Conservation (phyloP, 2,888 invertebrate genomes). For the Bombylius major region DNA sequence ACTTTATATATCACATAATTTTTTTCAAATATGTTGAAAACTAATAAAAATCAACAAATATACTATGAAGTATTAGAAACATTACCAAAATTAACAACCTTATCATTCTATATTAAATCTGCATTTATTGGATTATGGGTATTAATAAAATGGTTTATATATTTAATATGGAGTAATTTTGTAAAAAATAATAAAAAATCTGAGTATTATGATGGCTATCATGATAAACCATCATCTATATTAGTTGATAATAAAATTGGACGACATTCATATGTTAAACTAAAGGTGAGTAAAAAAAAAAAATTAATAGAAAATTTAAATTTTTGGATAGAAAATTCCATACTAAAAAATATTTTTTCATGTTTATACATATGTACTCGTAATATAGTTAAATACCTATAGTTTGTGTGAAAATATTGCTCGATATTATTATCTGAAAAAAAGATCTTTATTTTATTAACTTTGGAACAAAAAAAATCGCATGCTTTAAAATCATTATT, state of each 20-base stretch:
- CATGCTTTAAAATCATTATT: too few species aligned
- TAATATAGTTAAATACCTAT: too few species aligned
- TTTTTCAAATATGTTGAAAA: background rate
- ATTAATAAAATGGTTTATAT: slow-evolving; percentile 5
- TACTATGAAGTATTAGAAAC: background rate
- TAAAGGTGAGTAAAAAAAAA: slow-evolving; percentile 40
- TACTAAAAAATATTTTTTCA: background rate
- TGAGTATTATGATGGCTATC: slow-evolving; percentile 13
- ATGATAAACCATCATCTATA: slow-evolving; percentile 48
- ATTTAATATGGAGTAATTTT: slow-evolving; percentile 12
- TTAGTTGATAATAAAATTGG: slow-evolving; percentile 46
- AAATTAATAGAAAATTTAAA: too few species aligned
- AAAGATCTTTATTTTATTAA: too few species aligned
- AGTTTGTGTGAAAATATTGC: too few species aligned
- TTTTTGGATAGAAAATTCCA: background rate
- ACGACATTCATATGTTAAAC: slow-evolving; percentile 49
- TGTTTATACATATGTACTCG: too few species aligned
- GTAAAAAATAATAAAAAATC: slow-evolving; percentile 2
- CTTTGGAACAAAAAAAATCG: too few species aligned
- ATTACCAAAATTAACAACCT: slow-evolving; percentile 4
- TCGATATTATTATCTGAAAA: too few species aligned
- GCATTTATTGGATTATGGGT: slow-evolving; percentile 5
- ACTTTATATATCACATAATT: too few species aligned
- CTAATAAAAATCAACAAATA: background rate
- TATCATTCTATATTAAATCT: slow-evolving; percentile 2